These are phyloP conservation scores for Phainopepla nitens DNA, from an alignment of 2,113 vertebrate genomes.

Conservation along the genomic window DNA sequence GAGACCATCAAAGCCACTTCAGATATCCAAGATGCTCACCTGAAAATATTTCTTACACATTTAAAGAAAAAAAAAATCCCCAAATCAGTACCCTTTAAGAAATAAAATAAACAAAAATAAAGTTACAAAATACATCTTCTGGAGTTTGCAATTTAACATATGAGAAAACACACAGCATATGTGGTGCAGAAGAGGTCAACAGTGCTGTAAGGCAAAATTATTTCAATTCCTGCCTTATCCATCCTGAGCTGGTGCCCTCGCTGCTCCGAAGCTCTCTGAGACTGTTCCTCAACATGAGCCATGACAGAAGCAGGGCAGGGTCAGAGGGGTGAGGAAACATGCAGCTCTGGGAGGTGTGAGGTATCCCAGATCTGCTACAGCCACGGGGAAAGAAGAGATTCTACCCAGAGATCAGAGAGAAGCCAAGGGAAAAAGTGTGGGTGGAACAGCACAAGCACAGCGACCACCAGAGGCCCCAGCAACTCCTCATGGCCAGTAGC, in stretches of 20 bases:
- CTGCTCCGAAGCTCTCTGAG: background rate
- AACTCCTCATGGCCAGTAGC: background rate
- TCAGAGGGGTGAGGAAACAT: background rate
- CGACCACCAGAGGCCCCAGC: background rate
- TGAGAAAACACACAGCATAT: background rate
- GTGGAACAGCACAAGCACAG: background rate
- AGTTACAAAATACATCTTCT: background rate
- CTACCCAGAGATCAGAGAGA: background rate
- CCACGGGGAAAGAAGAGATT: background rate
- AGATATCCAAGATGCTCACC: background rate
- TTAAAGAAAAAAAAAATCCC: background rate
- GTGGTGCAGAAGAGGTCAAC: background rate
- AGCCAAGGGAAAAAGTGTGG: background rate
- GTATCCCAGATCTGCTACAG: background rate
- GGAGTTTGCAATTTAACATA: background rate
- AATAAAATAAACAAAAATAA: background rate
- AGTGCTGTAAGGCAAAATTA: background rate
- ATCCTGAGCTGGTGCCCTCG: rapidly evolving
- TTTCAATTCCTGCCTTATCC: background rate
- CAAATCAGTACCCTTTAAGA: background rate
- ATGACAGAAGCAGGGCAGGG: background rate
- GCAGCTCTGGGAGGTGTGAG: background rate
- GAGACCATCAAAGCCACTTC: background rate
- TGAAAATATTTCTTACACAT: background rate
- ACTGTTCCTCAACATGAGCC: background rate